Percentiles rank a stretch among this genome's conserved stretches.
Conservation (phyloP, 2,888 invertebrate species). For the Caenorhabditis sp. region DNA sequence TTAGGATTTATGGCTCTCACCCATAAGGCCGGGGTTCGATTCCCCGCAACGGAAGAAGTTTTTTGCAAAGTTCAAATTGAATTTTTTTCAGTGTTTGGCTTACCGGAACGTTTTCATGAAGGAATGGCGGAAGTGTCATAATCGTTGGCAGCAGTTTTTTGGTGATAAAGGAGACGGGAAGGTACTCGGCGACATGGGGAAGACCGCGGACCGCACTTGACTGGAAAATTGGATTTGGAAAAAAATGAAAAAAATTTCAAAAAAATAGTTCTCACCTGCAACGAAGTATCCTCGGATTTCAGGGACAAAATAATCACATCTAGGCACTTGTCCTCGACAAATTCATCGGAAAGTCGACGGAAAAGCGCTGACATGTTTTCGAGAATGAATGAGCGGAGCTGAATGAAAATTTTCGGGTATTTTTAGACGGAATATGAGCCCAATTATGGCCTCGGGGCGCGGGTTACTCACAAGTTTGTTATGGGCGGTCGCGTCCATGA, state of each 20-base stretch:
- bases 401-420: constrained; percentile 53
- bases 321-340: constrained; percentile 78
- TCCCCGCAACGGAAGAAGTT: constrained; percentile 71
- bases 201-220: constrained; percentile 77
- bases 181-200: constrained; percentile 76
- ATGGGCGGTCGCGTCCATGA: constrained; percentile 73
- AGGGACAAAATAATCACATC: constrained; percentile 74
- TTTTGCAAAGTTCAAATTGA: too few relatives aligned
- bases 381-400: constrained; percentile 77
- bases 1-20: constrained; percentile 73
- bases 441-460: constrained; percentile 53
- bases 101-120: constrained; percentile 80
- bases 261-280: constrained; percentile 63
- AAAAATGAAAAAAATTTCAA: too few relatives aligned
- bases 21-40: constrained; percentile 76
- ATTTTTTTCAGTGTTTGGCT: too few relatives aligned
- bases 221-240: constrained; percentile 61
- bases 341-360: constrained; percentile 78
- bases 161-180: constrained; percentile 76
- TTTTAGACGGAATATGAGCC: constrained; percentile 45
- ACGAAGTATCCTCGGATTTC: constrained; percentile 71
- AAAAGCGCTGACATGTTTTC: constrained; percentile 80
- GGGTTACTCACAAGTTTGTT: constrained; percentile 63
- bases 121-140: constrained; percentile 73
- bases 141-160: constrained; percentile 77